These are phyloP conservation scores for Zosterops japonicus DNA, from an alignment of 2,113 vertebrate genomes.

Conservation along the genomic window DNA sequence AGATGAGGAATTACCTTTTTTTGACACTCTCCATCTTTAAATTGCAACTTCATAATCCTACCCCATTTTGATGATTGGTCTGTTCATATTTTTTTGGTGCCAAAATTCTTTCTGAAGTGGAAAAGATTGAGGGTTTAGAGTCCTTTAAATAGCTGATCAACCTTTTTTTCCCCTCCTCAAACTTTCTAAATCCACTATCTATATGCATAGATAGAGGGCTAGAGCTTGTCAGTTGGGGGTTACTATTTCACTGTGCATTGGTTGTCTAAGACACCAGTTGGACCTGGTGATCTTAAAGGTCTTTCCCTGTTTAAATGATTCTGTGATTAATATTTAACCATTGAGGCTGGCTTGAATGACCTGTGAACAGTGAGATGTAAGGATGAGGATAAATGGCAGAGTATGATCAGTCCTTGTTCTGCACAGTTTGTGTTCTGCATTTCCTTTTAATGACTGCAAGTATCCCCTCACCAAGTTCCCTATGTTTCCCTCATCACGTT, in stretches of 20 bases:
- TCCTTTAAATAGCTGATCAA: background rate
- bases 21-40: background rate
- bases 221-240: background rate
- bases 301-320: background rate
- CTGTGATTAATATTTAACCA: background rate
- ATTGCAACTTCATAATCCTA: background rate
- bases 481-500: background rate
- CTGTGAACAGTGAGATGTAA: background rate
- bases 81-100: background rate
- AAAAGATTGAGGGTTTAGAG: background rate
- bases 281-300: too few relatives aligned
- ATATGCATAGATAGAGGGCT: background rate
- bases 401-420: background rate
- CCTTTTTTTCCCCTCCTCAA: rapidly evolving
- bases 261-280: background rate
- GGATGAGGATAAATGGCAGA: background rate
- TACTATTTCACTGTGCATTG: background rate
- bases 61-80: background rate
- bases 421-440: background rate
- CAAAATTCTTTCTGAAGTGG: background rate
- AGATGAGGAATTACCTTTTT: background rate
- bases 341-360: background rate
- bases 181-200: background rate
- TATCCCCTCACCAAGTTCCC: background rate
- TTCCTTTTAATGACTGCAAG: background rate